Evolutionary conservation across 2,888 invertebrate genomes (phyloP), one percentile per base, ranked within the genome.

Genomic region (Agrenia bidenticulata): DNA sequence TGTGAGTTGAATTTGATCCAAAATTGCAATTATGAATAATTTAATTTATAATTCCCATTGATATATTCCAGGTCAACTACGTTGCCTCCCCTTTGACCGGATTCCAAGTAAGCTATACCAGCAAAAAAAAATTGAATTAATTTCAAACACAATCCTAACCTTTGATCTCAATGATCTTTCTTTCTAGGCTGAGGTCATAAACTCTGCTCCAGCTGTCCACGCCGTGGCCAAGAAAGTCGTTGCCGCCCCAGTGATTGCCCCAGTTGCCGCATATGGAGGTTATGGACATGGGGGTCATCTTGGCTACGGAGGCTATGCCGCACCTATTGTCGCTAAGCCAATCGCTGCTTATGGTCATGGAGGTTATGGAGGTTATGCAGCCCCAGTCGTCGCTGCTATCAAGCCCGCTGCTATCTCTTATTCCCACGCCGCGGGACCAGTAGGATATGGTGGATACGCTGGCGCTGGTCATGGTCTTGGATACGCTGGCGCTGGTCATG

Each of bases 161-260:
- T n/a, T n/a, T n/a, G n/a, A n/a, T n/a, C n/a, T n/a, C n/a, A n/a
- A n/a, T n/a, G n/a, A n/a, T 32, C 32, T 7, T 32, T 32, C 32
- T 32, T 32, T 63, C 19, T 21, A 63, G 53, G 63, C 63, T 53
- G 42, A 51, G 23, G 63, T 63, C 26, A 17, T 53, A 9, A 60
- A 64, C 45, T 54, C 60, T 17, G 64, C 60, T 17, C 60, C 64
- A 1, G 60, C 64, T 49, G 60, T 64, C 24, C 60, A 59, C 27
- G 64, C 60, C 37, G 54, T 37, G 2, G 37, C 27, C 41, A 64
- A 64, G 49, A 53, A 60, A 15, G 64, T 57, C 11, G 64, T 55
- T 2, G 15, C n/a, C n/a, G n/a, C n/a, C n/a, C 64, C 64, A 26
- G 56, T 64, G 2, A 50, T 26, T 11, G 64, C 64, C 13, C 64